Conservation (phyloP, 2,113 vertebrate genomes). For the Macrotus californicus region DNA sequence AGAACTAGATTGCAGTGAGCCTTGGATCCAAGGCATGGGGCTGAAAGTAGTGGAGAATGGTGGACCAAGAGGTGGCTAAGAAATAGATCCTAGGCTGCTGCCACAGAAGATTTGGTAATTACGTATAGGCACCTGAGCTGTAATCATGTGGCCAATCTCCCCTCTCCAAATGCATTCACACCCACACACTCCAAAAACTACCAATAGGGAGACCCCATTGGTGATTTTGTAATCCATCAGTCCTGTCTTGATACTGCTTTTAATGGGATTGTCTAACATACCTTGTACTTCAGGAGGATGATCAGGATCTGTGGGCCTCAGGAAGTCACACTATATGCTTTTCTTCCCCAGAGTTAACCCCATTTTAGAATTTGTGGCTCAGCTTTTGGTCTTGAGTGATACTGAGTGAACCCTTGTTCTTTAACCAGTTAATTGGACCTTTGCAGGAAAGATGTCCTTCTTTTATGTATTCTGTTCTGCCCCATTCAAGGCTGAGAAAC, state of each 20-base stretch:
- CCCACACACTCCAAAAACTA: neutral
- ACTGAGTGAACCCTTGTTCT: neutral
- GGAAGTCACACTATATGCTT: neutral
- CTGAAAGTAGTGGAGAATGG: neutral
- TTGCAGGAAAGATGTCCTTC: neutral
- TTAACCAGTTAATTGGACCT: neutral
- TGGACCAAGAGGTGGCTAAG: neutral
- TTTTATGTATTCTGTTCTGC: conserved; percentile 22
- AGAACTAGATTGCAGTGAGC: neutral
- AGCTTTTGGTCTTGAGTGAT: conserved; percentile 19
- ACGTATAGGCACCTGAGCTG: neutral
- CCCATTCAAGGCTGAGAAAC: neutral
- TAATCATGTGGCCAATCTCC: neutral
- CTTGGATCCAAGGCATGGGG: neutral
- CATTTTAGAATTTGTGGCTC: conserved; percentile 24
- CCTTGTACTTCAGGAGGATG: neutral
- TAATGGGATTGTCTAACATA: neutral
- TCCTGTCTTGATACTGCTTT: neutral
- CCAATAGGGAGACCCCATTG: neutral
- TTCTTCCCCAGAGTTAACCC: conserved; percentile 10
- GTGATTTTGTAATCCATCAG: conserved; percentile 30
- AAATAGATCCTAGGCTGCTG: neutral
- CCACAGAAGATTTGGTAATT: neutral
- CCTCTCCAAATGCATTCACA: neutral
- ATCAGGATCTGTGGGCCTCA: neutral